phyloP scores from a whole-genome alignment of 2,113 vertebrate genomes.

The Nothoprocta perdicaria region DNA sequence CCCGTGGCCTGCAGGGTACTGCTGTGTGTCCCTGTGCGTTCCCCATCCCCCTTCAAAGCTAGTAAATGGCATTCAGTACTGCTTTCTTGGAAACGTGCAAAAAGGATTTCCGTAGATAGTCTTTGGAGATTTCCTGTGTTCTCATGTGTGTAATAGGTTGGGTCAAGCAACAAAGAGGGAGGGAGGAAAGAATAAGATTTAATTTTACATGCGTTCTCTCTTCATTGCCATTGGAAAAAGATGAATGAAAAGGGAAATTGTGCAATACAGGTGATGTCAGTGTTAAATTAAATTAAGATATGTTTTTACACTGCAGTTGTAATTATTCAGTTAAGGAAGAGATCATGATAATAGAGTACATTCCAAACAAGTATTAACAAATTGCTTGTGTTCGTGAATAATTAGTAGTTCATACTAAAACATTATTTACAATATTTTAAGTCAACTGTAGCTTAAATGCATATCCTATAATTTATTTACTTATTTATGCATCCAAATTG shows the following conservation, averaged over 20 bases:
- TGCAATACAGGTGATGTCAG: constrained; percentile 50
- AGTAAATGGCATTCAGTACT: constrained; percentile 67
- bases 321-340: constrained; percentile 54
- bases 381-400: not conserved
- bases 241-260: constrained; percentile 49
- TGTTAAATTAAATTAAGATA: constrained; percentile 74
- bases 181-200: constrained; percentile 56
- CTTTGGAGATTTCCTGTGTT: constrained; percentile 78
- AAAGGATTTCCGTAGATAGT: constrained; percentile 78
- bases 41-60: constrained; percentile 47
- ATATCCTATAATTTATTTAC: not conserved
- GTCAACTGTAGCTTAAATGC: not conserved
- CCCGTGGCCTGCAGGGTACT: not conserved
- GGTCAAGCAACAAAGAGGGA: constrained; percentile 67
- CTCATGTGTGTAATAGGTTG: constrained; percentile 81
- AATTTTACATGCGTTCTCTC: constrained; percentile 53
- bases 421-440: constrained; percentile 13
- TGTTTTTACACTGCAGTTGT: constrained; percentile 51
- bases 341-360: constrained; percentile 40
- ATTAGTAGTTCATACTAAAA: constrained; percentile 36
- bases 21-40: not conserved
- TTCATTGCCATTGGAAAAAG: constrained; percentile 5
- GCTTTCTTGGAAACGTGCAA: constrained; percentile 73
- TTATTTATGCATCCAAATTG: not conserved
- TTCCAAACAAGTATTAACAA: constrained; percentile 56